Percentiles rank a stretch among this genome's conserved stretches.
phyloP scores from a whole-genome alignment of 2,113 vertebrate genomes.

The Synchiropus splendidus region DNA sequence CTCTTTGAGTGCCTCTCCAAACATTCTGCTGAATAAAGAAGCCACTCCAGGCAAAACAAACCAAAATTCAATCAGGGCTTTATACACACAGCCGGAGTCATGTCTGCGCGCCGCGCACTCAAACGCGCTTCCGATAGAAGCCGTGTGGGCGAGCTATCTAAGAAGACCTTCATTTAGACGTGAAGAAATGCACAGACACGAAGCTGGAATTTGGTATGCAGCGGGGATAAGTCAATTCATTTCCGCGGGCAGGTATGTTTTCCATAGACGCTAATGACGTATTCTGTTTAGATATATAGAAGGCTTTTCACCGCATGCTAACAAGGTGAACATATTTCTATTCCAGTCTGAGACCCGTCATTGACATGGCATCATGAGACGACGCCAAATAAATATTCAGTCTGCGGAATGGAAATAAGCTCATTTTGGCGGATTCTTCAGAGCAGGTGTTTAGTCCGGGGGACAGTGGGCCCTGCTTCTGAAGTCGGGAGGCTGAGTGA shows the following conservation, averaged over 20 bases:
- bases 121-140: conserved; percentile 3
- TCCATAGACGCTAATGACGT: conserved; percentile 14
- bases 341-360: no score
- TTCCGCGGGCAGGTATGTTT: conserved; percentile 9
- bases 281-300: conserved; percentile 24
- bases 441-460: no score
- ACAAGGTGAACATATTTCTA: neutral
- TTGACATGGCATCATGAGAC: no score
- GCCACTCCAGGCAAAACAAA: conserved; percentile 31
- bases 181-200: conserved; percentile 5
- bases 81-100: conserved; percentile 19
- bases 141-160: neutral
- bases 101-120: conserved; percentile 5
- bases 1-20: conserved; percentile 28
- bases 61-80: conserved; percentile 28
- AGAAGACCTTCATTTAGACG: conserved; percentile 1
- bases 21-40: conserved; percentile 31
- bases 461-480: no score
- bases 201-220: neutral
- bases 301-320: neutral
- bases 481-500: no score
- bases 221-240: neutral
- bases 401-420: no score
- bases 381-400: no score
- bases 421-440: no score